Base-by-base conservation (phyloP, 2,113 vertebrate genomes). In the Tor tambroides region DNA sequence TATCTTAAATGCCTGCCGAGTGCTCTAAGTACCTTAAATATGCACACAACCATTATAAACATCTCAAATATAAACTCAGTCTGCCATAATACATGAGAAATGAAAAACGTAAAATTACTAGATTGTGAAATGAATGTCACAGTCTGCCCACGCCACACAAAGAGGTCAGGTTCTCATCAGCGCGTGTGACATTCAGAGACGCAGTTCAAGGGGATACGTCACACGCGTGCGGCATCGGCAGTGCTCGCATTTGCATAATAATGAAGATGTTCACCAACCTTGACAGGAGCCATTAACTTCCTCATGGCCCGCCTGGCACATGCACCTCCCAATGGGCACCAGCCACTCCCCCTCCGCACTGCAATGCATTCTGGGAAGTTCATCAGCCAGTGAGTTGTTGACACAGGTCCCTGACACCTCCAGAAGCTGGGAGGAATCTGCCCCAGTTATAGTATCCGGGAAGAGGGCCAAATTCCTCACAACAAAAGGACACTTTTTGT, bases 291-390 rank as follows among this genome's bases (percentile, higher is more conserved):
- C 97, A 49, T 97, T 97, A 92, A 96, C 94, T 93, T 99, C 98
- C 92, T 99, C 97, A 0, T 96, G 98, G 3, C 98, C 98, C 0
- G 96, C 95, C 91, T 97, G 93, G 92, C 98, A 99, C 91, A 98
- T 93, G 91, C 98, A 99, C 92, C 97, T 99, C 90, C 98, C 98
- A 0, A 99, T 99, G 87, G 98, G 98, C 85, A 99, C 98, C 94
- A 99, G 94, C 98, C 98, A 99, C 56, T 99, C 98, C 75, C 98
- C 98, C 90, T 99, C 98, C 0, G 97, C 96, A 5, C 98, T 99
- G 96, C 98, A 99, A 85, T 99, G 98, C 98, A 99, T 99, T 92
- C 96, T 97, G 17, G 98, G 98, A 5, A 96, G 95, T 88, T 99
- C 97, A 0, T 97, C 96, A 0, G 98, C 96, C 92, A 98, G 94